phyloP scores from a whole-genome alignment of 1,140 invertebrate species.

The Pentalonia nigronervosa region DNA sequence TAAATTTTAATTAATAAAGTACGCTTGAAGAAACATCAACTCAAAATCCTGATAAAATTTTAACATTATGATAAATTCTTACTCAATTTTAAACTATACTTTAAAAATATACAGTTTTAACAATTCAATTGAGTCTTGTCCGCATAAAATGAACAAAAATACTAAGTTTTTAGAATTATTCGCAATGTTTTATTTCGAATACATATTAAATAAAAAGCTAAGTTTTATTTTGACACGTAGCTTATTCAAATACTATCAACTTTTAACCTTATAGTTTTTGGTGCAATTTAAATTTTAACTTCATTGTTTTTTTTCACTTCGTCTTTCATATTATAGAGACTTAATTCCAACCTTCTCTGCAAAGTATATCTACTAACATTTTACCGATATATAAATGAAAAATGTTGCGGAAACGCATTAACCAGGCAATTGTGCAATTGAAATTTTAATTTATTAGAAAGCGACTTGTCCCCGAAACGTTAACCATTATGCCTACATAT shows the following conservation, averaged over 20 bases:
- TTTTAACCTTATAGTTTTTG: neutral
- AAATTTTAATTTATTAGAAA: constrained; percentile 45
- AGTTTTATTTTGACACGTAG: neutral
- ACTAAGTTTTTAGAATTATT: neutral
- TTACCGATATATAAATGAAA: neutral
- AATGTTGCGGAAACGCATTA: neutral
- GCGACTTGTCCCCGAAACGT: constrained; percentile 35
- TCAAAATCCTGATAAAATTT: neutral
- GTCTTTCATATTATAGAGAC: neutral
- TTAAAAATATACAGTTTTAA: neutral
- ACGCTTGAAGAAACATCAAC: neutral
- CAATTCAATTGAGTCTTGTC: neutral
- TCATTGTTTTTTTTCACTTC: neutral
- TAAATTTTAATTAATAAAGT: neutral
- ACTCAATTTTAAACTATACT: neutral
- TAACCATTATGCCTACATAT: neutral
- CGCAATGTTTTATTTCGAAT: neutral
- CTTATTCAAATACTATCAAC: neutral
- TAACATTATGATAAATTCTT: neutral
- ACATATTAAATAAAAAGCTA: neutral
- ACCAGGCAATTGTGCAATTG: constrained; percentile 19
- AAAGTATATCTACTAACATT: neutral
- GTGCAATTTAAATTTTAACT: neutral
- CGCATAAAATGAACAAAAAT: neutral
- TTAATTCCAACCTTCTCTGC: neutral